Percentiles rank a stretch among this genome's conserved stretches.
These are phyloP conservation scores for Callipepla squamata DNA, from an alignment of 2,113 vertebrate species.

Conservation along the genomic window DNA sequence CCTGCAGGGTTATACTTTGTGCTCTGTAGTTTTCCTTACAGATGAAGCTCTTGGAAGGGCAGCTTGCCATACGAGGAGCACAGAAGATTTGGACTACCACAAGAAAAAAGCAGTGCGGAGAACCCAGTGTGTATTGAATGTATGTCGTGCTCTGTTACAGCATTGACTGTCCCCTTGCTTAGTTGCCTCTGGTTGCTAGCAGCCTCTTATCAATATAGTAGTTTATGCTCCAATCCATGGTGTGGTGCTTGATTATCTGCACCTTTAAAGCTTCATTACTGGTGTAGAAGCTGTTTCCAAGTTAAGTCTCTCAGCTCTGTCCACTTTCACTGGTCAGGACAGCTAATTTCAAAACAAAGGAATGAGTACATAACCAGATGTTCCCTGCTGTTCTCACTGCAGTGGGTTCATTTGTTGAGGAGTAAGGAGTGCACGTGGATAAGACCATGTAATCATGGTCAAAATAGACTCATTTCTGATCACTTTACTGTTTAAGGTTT, in stretches of 20 bases:
- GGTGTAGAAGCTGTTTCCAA: neutral
- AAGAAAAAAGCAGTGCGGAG: neutral
- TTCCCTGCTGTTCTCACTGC: neutral
- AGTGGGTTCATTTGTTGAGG: neutral
- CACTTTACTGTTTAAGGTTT: neutral
- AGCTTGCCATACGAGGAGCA: neutral
- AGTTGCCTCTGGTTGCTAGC: neutral
- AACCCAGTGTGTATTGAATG: neutral
- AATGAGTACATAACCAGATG: neutral
- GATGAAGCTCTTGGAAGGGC: neutral
- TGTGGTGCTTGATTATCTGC: neutral
- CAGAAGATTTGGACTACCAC: neutral
- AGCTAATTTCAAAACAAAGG: neutral
- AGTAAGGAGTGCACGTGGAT: fast-evolving
- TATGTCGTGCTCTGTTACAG: neutral
- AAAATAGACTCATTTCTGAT: neutral
- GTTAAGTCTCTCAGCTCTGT: neutral
- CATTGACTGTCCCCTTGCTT: neutral
- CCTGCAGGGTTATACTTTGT: neutral
- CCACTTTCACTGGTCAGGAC: neutral
- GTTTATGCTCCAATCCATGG: neutral
- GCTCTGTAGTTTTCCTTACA: neutral
- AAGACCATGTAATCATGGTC: neutral
- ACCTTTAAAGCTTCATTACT: neutral
- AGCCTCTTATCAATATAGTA: neutral